phyloP scores from a whole-genome alignment of 2,113 vertebrate species.

The Artemisiospiza belli region DNA sequence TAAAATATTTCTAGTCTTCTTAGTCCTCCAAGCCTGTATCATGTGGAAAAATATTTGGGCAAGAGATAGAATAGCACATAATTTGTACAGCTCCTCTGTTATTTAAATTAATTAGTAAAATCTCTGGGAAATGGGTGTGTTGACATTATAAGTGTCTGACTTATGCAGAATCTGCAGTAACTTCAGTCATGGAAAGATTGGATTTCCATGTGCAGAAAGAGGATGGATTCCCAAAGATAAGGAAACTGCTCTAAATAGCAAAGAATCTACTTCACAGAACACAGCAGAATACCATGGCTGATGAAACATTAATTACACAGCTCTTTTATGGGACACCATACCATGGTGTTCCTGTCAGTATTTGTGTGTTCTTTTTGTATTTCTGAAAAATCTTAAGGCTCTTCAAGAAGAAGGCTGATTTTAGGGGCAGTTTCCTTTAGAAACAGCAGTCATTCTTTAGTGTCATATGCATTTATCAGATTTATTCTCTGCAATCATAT shows the following conservation, averaged over 20 bases:
- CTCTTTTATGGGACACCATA: background rate
- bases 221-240: slow-evolving; percentile 22
- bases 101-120: slow-evolving; percentile 16
- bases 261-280: background rate
- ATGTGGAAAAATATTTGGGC: background rate
- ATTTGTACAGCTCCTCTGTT: background rate
- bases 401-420: background rate
- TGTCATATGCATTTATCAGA: background rate
- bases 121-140: background rate
- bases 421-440: background rate
- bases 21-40: background rate
- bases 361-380: background rate
- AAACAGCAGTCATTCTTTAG: background rate
- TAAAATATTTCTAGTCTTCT: slow-evolving; percentile 7
- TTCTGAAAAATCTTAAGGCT: background rate
- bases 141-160: too few relatives aligned
- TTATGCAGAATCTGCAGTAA: slow-evolving; percentile 12
- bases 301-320: background rate
- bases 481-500: background rate
- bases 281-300: background rate
- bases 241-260: background rate
- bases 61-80: too few relatives aligned
- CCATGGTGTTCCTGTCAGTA: background rate
- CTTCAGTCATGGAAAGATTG: background rate
- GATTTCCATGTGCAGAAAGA: slow-evolving; percentile 34